phyloP scores from a whole-genome alignment of 2,888 invertebrate genomes.

The Rapana venosa region DNA sequence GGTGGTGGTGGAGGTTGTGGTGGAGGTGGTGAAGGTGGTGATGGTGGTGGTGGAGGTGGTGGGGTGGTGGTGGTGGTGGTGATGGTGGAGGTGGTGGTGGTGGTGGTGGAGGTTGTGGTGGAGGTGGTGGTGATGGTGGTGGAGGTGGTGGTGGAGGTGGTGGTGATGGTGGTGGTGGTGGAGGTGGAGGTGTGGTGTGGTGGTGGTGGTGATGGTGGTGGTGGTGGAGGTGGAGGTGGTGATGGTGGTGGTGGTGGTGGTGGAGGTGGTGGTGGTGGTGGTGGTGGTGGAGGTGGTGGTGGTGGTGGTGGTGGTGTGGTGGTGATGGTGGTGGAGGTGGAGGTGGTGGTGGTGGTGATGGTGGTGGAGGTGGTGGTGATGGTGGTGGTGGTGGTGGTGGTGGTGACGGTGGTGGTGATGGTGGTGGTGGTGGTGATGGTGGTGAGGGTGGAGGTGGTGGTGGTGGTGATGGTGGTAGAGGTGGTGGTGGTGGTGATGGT shows the following conservation, averaged over 20 bases:
- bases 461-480: not conserved
- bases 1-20: not conserved
- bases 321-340: not conserved
- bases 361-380: not conserved
- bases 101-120: not conserved
- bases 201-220: not conserved
- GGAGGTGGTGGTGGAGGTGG: not conserved
- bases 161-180: not conserved
- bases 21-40: not conserved
- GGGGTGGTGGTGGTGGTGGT: not conserved
- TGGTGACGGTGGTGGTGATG: not conserved
- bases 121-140: not conserved
- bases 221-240: not conserved
- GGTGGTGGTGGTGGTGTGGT: too few species aligned
- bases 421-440: not conserved
- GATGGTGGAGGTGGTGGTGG: not conserved
- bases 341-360: not conserved
- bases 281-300: not conserved
- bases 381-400: not conserved
- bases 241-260: not conserved
- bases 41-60: too few species aligned
- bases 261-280: not conserved
- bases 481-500: not conserved
- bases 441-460: not conserved
- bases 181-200: not conserved